Base-by-base conservation (phyloP, 2,797 vertebrate genomes). In the Microctenopoma steveboyesi region DNA sequence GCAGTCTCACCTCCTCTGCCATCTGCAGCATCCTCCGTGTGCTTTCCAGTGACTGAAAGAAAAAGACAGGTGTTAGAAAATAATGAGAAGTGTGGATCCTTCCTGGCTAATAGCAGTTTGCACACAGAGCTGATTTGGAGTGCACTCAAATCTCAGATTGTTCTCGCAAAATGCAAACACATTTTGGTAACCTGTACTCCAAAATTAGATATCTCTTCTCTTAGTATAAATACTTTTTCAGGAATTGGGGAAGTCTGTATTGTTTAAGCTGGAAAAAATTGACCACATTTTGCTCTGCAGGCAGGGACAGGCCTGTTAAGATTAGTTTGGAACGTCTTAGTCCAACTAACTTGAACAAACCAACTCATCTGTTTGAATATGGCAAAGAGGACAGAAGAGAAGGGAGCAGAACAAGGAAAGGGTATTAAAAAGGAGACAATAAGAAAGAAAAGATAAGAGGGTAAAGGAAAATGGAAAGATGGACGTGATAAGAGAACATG, bases 11-110 rank as follows among this genome's bases (percentile, higher is more conserved):
- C 97, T 99, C 96, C 82, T 97, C 93, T 14, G 96, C 95, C 94
- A 99, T 78, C 86, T 93, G 94, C 76, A 96, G 92, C 94, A 99
- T 99, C 89, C 97, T 93, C 66, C 98, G 94, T 65, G 98, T 99
- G 90, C 97, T 98, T 91, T 99, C 97, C 92, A 99, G 94, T 50
- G 98, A 99, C 97, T 99, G 92, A 48, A 57, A 22, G 33, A 48
- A 59, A 65, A 54, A 65, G 47, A 72, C 4, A 60, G 8, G 16
- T 7, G 33, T 78, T 58, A 16, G 45, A 37, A 22, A 67, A 18
- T 42, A 65, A 54, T 4, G 27, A 54, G 18, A 42, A 40, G 7
- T 28, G 9, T 15, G 7, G 33, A 59, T 18, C 14, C 16, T 22
- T 64, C 33, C 18, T 33, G 55, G 39, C n/a, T 61, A 45, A 58